Evolutionary conservation across 2,113 vertebrate species (phyloP).

Genomic region (Machaerirhynchus nigripectus): DNA sequence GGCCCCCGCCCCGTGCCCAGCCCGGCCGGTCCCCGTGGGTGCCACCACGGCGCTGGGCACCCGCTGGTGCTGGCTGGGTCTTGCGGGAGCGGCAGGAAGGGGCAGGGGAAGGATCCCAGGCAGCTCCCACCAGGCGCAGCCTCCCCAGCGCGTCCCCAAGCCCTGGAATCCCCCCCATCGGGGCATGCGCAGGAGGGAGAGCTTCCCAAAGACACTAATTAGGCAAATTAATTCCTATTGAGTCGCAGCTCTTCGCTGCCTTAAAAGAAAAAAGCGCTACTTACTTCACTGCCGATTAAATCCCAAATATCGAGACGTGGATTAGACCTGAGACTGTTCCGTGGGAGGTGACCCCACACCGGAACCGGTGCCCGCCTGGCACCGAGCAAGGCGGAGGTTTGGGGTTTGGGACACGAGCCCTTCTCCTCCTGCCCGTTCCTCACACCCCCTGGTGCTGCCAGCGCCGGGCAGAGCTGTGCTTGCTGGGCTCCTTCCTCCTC

Average conservation of each 20-base stretch:
- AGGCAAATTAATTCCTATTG: slow-evolving; percentile 63
- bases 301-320: not conserved
- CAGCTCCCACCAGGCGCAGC: not conserved
- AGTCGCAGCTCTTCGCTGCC: not conserved
- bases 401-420: rapidly evolving
- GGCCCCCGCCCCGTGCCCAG: not conserved
- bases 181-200: not conserved
- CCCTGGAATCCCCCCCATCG: not conserved
- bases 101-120: rapidly evolving
- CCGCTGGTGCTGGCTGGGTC: rapidly evolving
- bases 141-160: rapidly evolving
- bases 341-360: not conserved
- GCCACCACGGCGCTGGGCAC: rapidly evolving
- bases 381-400: not conserved
- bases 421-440: not conserved
- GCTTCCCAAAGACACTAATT: slow-evolving; percentile 29
- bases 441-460: not conserved
- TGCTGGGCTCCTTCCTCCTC: not conserved
- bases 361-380: rapidly evolving
- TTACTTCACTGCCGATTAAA: slow-evolving; percentile 18
- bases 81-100: not conserved
- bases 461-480: rapidly evolving
- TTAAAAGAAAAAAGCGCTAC: not conserved
- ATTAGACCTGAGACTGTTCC: not conserved
- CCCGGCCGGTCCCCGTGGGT: not conserved